These are phyloP conservation scores for Aleiodes leptofemur DNA, from an alignment of 2,888 invertebrate genomes.

Conservation along the genomic window DNA sequence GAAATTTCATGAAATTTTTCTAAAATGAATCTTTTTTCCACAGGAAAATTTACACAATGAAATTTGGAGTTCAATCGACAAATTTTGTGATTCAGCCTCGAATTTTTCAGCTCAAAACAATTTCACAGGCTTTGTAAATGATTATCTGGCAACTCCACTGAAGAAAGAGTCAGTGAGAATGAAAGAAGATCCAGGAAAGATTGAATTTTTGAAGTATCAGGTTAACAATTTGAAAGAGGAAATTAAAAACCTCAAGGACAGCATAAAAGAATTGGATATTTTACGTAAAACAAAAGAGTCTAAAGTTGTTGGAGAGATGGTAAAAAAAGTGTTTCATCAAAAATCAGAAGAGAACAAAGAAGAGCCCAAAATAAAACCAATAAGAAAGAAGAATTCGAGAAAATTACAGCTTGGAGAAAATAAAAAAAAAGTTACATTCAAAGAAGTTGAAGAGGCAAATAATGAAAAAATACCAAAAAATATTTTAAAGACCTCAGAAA, in stretches of 20 bases:
- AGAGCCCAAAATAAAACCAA: conserved; percentile 6
- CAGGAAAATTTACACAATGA: conserved; percentile 59
- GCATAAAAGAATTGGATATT: conserved; percentile 42
- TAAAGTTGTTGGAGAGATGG: conserved; percentile 12
- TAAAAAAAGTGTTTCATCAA: conserved; percentile 28
- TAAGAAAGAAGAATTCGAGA: conserved; percentile 32
- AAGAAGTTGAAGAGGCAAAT: conserved; percentile 7
- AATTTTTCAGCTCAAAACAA: conserved; percentile 46
- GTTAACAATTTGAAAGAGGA: conserved; percentile 45
- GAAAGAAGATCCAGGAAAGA: conserved; percentile 20
- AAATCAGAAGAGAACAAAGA: not conserved
- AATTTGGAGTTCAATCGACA: conserved; percentile 54
- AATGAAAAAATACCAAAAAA: conserved; percentile 48
- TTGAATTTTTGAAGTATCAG: conserved; percentile 28
- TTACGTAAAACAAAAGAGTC: conserved; percentile 11
- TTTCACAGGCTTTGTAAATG: conserved; percentile 39
- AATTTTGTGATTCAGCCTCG: conserved; percentile 51
- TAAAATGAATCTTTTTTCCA: conserved; percentile 29
- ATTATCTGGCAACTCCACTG: conserved; percentile 41
- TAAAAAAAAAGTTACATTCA: not conserved
- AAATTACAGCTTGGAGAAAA: conserved; percentile 22
- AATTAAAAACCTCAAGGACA: conserved; percentile 43
- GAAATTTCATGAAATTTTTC: not conserved
- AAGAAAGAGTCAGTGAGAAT: no score
- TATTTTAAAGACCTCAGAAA: conserved; percentile 47